Percentiles rank a stretch among this genome's conserved stretches.
phyloP scores from a whole-genome alignment of 2,888 invertebrate genomes.

The Rosalia funebris region DNA sequence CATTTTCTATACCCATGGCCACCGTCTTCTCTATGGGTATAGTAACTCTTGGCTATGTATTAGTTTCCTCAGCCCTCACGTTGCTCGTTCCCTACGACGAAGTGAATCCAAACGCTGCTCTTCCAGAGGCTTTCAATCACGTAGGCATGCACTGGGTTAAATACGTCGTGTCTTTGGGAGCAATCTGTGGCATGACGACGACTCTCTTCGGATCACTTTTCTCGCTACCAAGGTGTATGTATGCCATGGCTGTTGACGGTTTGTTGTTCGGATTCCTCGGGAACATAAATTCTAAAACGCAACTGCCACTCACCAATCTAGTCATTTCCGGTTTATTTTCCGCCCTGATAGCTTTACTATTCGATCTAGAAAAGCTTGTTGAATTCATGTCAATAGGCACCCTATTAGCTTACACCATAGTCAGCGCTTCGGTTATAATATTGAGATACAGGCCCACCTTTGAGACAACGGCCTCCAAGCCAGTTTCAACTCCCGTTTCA shows the following conservation, averaged over 20 bases:
- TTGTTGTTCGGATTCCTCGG: constrained; percentile 84
- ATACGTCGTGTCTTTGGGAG: constrained; percentile 84
- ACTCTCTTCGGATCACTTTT: constrained; percentile 87
- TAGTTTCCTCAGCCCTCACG: constrained; percentile 84
- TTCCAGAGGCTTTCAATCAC: constrained; percentile 78
- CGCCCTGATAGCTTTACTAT: constrained; percentile 82
- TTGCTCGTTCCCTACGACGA: constrained; percentile 81
- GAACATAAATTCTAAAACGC: constrained; percentile 80
- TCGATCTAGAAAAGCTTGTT: constrained; percentile 89
- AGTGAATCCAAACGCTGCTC: constrained; percentile 80
- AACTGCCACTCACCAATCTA: constrained; percentile 81
- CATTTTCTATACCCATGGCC: constrained; percentile 83
- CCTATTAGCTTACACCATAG: constrained; percentile 88
- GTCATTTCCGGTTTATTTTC: constrained; percentile 81
- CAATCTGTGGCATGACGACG: constrained; percentile 92
- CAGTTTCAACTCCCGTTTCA: constrained; percentile 56
- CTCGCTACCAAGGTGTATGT: constrained; percentile 79
- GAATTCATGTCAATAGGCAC: constrained; percentile 96
- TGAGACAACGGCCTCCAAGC: constrained; percentile 48
- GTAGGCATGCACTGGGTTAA: constrained; percentile 85
- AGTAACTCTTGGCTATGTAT: constrained; percentile 82
- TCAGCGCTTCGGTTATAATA: constrained; percentile 89
- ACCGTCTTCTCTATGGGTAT: constrained; percentile 83
- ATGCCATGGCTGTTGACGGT: constrained; percentile 92
- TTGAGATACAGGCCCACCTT: constrained; percentile 64